These are phyloP conservation scores for Tachina fera DNA, from an alignment of 2,888 invertebrate species.

Conservation along the genomic window DNA sequence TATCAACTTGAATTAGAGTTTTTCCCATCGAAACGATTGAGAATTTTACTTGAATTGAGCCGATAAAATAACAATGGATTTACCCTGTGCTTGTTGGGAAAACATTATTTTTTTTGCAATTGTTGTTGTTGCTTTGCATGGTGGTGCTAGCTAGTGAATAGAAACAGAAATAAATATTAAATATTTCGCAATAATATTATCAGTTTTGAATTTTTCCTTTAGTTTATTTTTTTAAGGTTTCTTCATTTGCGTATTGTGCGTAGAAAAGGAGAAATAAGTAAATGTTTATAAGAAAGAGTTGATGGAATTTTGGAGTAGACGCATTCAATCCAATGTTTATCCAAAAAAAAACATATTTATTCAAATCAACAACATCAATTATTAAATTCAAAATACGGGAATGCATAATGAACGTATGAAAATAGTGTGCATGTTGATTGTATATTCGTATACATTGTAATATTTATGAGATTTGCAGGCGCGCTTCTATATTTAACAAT, in stretches of 20 bases:
- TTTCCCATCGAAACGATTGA: background rate
- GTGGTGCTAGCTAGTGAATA: slow-evolving; percentile 36
- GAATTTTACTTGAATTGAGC: background rate
- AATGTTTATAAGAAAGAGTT: slow-evolving; percentile 35
- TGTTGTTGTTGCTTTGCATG: background rate
- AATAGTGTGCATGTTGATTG: too few relatives aligned
- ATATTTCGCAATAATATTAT: slow-evolving; percentile 66
- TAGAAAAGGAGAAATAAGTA: slow-evolving; percentile 18
- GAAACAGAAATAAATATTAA: slow-evolving; percentile 60
- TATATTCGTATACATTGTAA: background rate
- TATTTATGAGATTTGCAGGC: slow-evolving; percentile 7
- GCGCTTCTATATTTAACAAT: slow-evolving; percentile 17
- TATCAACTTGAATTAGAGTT: too few relatives aligned
- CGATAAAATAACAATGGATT: background rate
- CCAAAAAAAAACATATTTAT: slow-evolving; percentile 32
- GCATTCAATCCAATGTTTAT: slow-evolving; percentile 45
- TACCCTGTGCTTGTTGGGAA: background rate
- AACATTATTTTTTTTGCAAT: background rate
- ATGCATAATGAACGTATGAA: background rate
- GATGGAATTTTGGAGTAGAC: slow-evolving; percentile 43
- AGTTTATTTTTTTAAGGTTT: slow-evolving; percentile 67
- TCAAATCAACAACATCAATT: slow-evolving; percentile 56
- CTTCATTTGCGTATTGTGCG: slow-evolving; percentile 49
- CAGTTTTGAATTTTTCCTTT: slow-evolving; percentile 60
- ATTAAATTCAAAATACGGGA: slow-evolving; percentile 38